Percentiles rank a stretch among this genome's conserved stretches.
Evolutionary conservation across 2,797 vertebrate genomes (phyloP).

Genomic region (Sebastes reedi): DNA sequence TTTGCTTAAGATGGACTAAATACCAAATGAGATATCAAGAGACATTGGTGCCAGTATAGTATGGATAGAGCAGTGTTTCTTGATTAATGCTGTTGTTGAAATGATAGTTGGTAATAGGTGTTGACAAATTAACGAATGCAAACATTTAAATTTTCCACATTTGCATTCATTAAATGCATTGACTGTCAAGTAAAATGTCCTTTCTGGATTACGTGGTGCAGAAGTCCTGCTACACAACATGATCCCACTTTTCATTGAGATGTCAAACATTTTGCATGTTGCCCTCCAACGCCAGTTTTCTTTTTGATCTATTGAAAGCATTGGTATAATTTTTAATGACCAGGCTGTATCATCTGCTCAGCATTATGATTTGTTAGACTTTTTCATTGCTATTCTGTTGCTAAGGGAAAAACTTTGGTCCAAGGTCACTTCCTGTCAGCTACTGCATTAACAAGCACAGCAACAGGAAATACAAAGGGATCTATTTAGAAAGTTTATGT

Average conservation of each 20-base stretch:
- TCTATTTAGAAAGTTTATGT: too few species aligned
- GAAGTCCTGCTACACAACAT: background rate
- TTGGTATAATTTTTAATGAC: background rate
- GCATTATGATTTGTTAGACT: background rate
- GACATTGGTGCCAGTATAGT: background rate
- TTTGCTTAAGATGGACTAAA: background rate
- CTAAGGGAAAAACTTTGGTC: too few species aligned
- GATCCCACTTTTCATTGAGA: background rate
- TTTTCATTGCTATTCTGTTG: too few species aligned
- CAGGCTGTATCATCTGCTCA: background rate
- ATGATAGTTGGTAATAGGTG: background rate
- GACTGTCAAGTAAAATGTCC: background rate
- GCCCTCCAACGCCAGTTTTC: background rate
- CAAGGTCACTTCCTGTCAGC: too few species aligned
- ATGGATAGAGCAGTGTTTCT: background rate
- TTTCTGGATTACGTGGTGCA: background rate
- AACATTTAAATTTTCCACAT: background rate
- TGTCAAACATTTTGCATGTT: background rate
- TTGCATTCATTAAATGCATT: background rate
- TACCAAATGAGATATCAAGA: background rate
- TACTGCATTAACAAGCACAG: too few species aligned
- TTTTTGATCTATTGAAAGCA: background rate
- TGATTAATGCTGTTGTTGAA: background rate
- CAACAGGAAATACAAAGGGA: too few species aligned
- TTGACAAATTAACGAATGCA: background rate